phyloP scores from a whole-genome alignment of 2,113 vertebrate species.

The Cettia cetti region DNA sequence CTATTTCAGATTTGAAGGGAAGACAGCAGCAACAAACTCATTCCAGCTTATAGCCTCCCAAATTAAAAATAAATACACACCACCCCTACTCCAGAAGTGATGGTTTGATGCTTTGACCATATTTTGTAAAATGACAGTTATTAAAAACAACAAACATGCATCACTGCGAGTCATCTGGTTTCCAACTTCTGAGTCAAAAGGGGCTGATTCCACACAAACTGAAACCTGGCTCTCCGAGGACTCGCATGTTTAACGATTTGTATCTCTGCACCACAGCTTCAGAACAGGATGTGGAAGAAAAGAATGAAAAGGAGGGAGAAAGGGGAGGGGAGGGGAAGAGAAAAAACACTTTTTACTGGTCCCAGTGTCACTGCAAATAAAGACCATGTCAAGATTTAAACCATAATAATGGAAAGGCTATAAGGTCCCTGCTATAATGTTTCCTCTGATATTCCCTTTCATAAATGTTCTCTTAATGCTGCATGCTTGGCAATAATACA shows the following conservation, averaged over 20 bases:
- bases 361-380: slow-evolving; percentile 69
- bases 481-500: slow-evolving; percentile 56
- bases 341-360: slow-evolving; percentile 53
- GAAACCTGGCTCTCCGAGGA: slow-evolving; percentile 53
- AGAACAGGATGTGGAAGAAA: slow-evolving; percentile 67
- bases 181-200: slow-evolving; percentile 71
- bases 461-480: slow-evolving; percentile 70
- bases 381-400: slow-evolving; percentile 74
- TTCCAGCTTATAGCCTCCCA: slow-evolving; percentile 2
- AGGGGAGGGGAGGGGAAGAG: slow-evolving; percentile 43
- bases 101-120: slow-evolving; percentile 51
- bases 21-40: not conserved
- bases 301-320: slow-evolving; percentile 64
- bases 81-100: slow-evolving; percentile 42
- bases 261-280: slow-evolving; percentile 52
- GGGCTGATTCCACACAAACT: slow-evolving; percentile 63
- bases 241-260: slow-evolving; percentile 39
- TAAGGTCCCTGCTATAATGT: slow-evolving; percentile 72
- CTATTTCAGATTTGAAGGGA: not conserved
- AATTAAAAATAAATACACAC: slow-evolving; percentile 42
- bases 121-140: slow-evolving; percentile 68
- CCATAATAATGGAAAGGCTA: slow-evolving; percentile 75
- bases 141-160: slow-evolving; percentile 71
- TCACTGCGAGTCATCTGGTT: slow-evolving; percentile 68
- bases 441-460: slow-evolving; percentile 73